Evolutionary conservation across 1,140 invertebrate species (phyloP), one percentile per base, ranked within the genome.

Genomic region (Sinonovacula constricta): DNA sequence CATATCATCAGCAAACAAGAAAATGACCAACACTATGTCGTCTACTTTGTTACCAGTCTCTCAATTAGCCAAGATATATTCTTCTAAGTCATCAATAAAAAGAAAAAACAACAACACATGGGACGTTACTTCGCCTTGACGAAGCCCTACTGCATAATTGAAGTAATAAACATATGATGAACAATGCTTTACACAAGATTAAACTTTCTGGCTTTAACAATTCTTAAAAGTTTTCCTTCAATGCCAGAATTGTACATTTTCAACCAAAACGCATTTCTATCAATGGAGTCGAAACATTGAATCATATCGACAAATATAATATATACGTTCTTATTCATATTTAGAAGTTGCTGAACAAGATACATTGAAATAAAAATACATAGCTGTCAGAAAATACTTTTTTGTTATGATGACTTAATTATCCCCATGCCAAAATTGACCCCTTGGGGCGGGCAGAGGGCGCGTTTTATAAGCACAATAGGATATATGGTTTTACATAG

Each of bases 211-310:
- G 49, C 60, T 26, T 51, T 22, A 12, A 71, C 31, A 36, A 71
- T 60, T 28, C 69, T n/a, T 59, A 71, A 24, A 45, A 71, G 45
- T 59, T 60, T 60, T 14, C 69, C 69, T n/a, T 15, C 14, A 18
- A 71, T 60, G 15, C 69, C 69, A 24, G 51, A 49, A 28, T 60
- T 60, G 26, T 71, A 39, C n/a, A 39, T 59, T 71, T 60, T 60
- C 26, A 45, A 26, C 69, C 69, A 71, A 4, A 71, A 14, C 2
- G 54, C 69, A 65, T 74, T 74, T 53, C 70, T 51, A 53, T 74
- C 63, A n/a, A 74, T 26, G 28, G 30, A 60, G 39, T 63, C 57
- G 54, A 65, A 74, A 31, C 36, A 62, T 36, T 74, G 36, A 4
- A 14, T 57, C 33, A 59, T 57, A n/a, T 70, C 4, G 1, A 70